Conservation (phyloP, 2,888 invertebrate species). For the Microplitis manilae region DNA sequence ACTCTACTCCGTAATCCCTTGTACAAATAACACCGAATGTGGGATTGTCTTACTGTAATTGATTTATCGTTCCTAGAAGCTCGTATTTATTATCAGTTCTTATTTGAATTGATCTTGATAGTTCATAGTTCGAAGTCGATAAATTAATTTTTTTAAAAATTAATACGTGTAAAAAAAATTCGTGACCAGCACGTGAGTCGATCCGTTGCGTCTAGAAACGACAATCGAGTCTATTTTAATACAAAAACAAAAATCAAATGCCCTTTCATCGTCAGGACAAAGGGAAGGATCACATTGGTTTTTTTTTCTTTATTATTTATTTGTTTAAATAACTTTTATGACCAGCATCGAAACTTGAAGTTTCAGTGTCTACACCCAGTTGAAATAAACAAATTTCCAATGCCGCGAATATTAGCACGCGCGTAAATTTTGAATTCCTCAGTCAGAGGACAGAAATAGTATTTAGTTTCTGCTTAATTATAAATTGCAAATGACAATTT, state of each 20-base stretch:
- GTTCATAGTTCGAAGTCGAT: neutral
- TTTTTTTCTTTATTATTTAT: constrained; percentile 15
- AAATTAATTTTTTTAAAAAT: neutral
- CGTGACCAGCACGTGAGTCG: constrained; percentile 58
- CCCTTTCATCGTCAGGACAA: constrained; percentile 15
- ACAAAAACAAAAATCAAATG: constrained; percentile 23
- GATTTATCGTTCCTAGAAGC: constrained; percentile 1
- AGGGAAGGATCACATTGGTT: constrained; percentile 21
- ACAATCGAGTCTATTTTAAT: constrained; percentile 20
- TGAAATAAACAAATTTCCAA: no score
- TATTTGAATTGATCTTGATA: neutral
- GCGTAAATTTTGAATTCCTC: no score
- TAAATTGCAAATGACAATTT: no score
- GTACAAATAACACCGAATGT: neutral
- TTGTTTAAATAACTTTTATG: neutral
- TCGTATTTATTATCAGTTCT: neutral
- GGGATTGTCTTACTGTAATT: neutral
- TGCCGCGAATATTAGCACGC: no score
- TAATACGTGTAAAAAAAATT: constrained; percentile 39
- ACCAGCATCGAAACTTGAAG: no score
- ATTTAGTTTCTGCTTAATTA: no score
- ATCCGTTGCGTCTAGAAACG: constrained; percentile 35
- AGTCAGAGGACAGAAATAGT: no score
- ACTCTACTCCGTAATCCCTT: neutral
- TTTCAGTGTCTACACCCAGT: no score